phyloP scores from a whole-genome alignment of 2,113 vertebrate species.

The Callionymus lyra region DNA sequence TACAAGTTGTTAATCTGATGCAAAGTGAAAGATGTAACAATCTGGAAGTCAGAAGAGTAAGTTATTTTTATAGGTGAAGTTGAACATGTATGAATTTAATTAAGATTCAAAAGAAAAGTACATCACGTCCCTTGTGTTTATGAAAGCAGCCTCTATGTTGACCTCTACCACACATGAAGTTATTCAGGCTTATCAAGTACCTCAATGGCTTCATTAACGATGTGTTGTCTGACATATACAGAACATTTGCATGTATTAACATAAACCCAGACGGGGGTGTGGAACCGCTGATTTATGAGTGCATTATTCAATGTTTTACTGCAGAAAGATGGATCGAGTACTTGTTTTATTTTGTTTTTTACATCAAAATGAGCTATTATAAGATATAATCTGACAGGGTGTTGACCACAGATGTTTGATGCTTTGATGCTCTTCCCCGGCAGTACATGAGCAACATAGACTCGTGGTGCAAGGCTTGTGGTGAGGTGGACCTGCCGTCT shows the following conservation, averaged over 20 bases:
- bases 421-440: constrained; percentile 7
- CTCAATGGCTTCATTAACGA: constrained; percentile 31
- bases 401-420: constrained; percentile 10
- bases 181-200: constrained; percentile 6
- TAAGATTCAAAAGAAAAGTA: no score
- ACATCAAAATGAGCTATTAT: no score
- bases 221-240: constrained; percentile 7
- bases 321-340: background rate
- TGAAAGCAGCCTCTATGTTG: no score
- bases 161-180: no score
- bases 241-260: constrained; percentile 38
- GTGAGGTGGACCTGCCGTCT: constrained; percentile 91
- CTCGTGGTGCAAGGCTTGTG: constrained; percentile 95
- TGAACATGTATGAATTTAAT: no score
- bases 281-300: background rate
- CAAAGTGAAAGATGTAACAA: no score
- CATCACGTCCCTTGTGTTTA: no score
- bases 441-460: constrained; percentile 98
- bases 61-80: no score
- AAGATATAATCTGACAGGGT: constrained; percentile 12
- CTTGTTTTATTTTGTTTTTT: no score
- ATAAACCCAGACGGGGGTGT: constrained; percentile 12
- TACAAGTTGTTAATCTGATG: no score
- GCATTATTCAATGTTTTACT: constrained; percentile 10
- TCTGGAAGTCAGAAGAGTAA: no score